Conservation (phyloP, 2,888 invertebrate genomes). For the Xestia sexstrigata region DNA sequence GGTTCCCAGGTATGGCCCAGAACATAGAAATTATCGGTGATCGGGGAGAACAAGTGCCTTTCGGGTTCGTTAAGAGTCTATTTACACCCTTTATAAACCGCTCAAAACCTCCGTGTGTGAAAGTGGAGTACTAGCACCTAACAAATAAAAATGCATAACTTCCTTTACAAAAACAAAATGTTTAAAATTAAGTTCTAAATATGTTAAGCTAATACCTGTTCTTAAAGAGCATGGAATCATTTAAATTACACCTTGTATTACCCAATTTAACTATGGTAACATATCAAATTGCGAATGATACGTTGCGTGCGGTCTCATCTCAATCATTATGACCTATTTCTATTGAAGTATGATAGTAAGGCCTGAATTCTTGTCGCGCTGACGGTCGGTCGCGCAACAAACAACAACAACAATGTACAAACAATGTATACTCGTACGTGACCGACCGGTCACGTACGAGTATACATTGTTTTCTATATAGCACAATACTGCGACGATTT, state of each 20-base stretch:
- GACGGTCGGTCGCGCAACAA: too few relatives aligned
- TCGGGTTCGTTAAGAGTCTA: too few relatives aligned
- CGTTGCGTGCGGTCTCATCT: constrained; percentile 11
- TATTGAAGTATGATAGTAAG: constrained; percentile 7
- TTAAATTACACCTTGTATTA: background rate
- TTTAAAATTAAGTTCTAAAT: background rate
- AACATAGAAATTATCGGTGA: too few relatives aligned
- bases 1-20: too few relatives aligned
- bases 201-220: background rate
- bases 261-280: constrained; percentile 6
- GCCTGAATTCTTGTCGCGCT: too few relatives aligned
- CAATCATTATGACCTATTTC: constrained; percentile 17
- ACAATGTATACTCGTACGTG: too few relatives aligned
- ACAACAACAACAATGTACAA: too few relatives aligned
- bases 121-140: background rate
- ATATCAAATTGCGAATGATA: background rate
- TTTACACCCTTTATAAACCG: background rate
- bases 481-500: too few relatives aligned
- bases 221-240: background rate
- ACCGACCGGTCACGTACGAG: too few relatives aligned
- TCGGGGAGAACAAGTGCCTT: too few relatives aligned
- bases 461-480: too few relatives aligned
- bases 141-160: background rate
- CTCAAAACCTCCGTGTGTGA: background rate
- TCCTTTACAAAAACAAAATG: background rate